A percentile compares a stretch with the other conserved stretches of the same genome.
Conservation (phyloP, 2,797 vertebrate species). For the Ctenopoma kingsleyae region DNA sequence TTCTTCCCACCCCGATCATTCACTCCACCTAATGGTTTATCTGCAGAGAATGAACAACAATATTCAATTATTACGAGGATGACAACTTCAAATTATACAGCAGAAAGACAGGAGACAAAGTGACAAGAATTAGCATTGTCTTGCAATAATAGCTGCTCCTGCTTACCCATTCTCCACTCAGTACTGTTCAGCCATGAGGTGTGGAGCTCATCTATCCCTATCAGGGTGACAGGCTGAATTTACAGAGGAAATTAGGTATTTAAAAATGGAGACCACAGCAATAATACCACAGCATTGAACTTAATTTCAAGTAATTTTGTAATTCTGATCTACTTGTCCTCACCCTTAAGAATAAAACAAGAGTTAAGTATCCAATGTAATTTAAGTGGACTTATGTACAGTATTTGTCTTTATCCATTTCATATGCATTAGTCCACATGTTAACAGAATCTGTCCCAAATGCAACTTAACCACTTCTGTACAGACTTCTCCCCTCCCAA, state of each 20-base stretch:
- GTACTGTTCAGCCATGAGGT: constrained; percentile 77
- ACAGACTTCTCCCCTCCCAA: neutral
- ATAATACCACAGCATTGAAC: neutral
- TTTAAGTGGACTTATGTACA: neutral
- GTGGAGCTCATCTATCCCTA: constrained; percentile 87
- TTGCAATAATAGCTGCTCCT: neutral
- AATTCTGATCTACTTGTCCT: neutral
- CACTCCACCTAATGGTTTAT: constrained; percentile 73
- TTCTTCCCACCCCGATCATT: constrained; percentile 67
- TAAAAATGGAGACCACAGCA: neutral
- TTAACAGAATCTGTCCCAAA: neutral
- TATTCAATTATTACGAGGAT: neutral
- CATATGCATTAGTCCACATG: neutral
- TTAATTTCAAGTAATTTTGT: neutral
- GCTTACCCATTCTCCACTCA: constrained; percentile 85
- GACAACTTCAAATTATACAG: neutral
- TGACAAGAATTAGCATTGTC: neutral
- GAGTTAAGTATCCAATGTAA: neutral
- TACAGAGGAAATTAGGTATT: constrained; percentile 29
- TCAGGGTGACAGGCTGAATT: constrained; percentile 70
- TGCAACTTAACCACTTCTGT: neutral
- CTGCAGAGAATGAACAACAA: constrained; percentile 54
- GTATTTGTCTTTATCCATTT: neutral
- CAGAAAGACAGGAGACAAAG: neutral
- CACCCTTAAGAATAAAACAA: neutral